Conservation (phyloP, 2,888 invertebrate genomes). For the Ectemnius continuus region DNA sequence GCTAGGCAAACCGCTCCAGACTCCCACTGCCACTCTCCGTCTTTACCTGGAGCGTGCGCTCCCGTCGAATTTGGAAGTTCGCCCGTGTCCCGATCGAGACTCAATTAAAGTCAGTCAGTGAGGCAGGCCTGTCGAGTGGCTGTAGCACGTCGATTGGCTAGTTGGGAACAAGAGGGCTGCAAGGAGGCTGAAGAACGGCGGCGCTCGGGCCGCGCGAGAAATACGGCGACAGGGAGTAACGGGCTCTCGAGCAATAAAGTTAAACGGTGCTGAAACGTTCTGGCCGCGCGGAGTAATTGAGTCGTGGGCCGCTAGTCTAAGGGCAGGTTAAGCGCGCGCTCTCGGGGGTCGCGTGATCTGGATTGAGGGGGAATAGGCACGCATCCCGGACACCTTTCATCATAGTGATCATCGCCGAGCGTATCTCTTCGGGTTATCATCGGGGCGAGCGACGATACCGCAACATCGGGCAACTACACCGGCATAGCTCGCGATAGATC, state of each 20-base stretch:
- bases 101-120: background rate
- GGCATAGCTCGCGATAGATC: no score
- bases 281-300: background rate
- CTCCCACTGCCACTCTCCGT: background rate
- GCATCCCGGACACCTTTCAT: conserved; percentile 50
- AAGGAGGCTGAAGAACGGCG: background rate
- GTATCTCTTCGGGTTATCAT: conserved; percentile 49
- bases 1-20: background rate
- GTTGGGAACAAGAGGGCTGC: conserved; percentile 29
- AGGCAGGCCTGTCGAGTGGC: background rate
- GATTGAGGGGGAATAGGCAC: conserved; percentile 36
- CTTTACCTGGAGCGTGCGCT: conserved; percentile 11
- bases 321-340: background rate
- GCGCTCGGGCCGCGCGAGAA: background rate
- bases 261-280: conserved; percentile 5
- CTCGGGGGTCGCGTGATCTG: conserved; percentile 38
- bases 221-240: background rate
- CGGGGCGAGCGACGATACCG: conserved; percentile 28
- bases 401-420: conserved; percentile 39
- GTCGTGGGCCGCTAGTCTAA: background rate
- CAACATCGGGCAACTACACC: background rate
- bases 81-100: conserved; percentile 1
- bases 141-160: conserved; percentile 26
- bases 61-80: conserved; percentile 4
- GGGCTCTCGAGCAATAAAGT: conserved; percentile 3